Base-by-base conservation (phyloP, 35 echinoderm and acorn worm species). In the Ophiothrix spiculata region DNA sequence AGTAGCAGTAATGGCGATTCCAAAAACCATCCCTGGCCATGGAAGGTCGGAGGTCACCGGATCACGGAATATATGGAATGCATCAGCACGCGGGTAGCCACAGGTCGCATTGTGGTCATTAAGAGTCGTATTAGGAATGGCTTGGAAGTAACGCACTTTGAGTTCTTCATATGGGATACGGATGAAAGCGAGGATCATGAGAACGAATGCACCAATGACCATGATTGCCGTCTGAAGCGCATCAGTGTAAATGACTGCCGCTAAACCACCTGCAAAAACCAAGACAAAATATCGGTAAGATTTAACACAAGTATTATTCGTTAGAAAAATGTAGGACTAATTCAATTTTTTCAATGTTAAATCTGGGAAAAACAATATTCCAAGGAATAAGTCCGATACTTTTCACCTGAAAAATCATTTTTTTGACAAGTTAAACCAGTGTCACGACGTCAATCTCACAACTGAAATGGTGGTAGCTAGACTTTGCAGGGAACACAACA, bases 201-300 rank as follows among this genome's bases (percentile, higher is more conserved):
- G 85, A 32, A 95, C 76, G 33, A 87, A 29, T 56, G 93, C 89
- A 34, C 93, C 89, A 25, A 90, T 75, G 21, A 95, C 19, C 85
- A 95, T 95, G 19, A 95, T 87, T 56, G 81, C 32, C 0, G 93
- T 87, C 38, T 95, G 93, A 13, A 90, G 54, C 17, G 93, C 89
- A 75, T 95, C 93, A 3, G 93, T 95, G 45, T 95, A 91, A n/a
- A 95, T 95, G 0, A 95, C 93, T 17, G 93, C 93, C 8, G 93
- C 45, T 25, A 91, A 83, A 54, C 93, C 93, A 85, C 93, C 93
- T 95, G 29, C 21, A 76, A 78, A 33, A n/a, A n/a, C n/a, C n/a
- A n/a, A n/a, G n/a, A n/a, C n/a, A n/a, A n/a, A n/a, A n/a, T n/a
- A n/a, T n/a, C n/a, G n/a, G n/a, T n/a, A n/a, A n/a, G n/a, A n/a